These are phyloP conservation scores for Rhingia rostrata DNA, from an alignment of 2,888 invertebrate genomes.

Conservation along the genomic window DNA sequence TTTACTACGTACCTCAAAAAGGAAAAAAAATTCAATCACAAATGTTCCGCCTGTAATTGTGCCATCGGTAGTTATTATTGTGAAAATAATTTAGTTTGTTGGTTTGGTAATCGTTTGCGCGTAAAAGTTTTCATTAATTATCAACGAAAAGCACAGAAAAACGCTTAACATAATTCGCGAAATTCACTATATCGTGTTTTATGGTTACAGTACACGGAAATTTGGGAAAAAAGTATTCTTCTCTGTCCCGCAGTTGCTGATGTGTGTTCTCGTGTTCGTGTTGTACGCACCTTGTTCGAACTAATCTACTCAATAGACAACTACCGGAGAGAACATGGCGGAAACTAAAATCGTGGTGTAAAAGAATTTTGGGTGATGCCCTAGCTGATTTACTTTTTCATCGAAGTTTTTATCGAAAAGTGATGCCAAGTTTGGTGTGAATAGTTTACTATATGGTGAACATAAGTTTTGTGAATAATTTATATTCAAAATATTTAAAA, in stretches of 20 bases:
- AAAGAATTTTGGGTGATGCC: conserved; percentile 53
- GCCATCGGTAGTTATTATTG: conserved; percentile 84
- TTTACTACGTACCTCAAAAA: conserved; percentile 86
- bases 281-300: conserved; percentile 53
- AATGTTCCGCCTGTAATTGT: conserved; percentile 85
- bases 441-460: no score
- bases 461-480: no score
- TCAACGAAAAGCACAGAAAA: conserved; percentile 61
- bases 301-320: conserved; percentile 58
- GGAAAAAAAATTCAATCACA: conserved; percentile 85
- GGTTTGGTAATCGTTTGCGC: conserved; percentile 53
- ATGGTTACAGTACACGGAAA: conserved; percentile 43
- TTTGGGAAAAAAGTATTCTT: conserved; percentile 47
- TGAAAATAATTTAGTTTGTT: conserved; percentile 76
- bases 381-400: conserved; percentile 40
- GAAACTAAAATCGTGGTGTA: conserved; percentile 77
- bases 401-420: conserved; percentile 61
- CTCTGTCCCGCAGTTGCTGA: conserved; percentile 47
- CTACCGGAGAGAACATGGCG: conserved; percentile 77
- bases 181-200: conserved; percentile 70
- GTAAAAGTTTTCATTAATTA: conserved; percentile 74
- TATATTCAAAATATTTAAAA: no score
- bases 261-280: conserved; percentile 40
- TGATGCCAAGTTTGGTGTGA: conserved; percentile 30
- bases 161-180: conserved; percentile 69